Percentiles rank a stretch among this genome's conserved stretches.
Evolutionary conservation across 2,113 vertebrate genomes (phyloP).

Genomic region (Sylvia atricapilla): DNA sequence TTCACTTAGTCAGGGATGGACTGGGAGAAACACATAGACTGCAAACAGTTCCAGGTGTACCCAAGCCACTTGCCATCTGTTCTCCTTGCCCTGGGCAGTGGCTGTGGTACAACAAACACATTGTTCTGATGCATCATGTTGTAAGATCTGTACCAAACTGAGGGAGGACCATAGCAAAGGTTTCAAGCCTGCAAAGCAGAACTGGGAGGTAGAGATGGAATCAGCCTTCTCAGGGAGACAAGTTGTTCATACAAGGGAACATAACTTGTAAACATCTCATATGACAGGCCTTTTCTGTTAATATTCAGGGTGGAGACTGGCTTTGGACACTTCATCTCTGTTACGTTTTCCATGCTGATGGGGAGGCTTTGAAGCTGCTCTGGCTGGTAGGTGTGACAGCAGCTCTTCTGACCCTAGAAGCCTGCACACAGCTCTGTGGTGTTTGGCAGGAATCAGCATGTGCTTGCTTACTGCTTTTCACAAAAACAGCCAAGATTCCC

Average conservation of each 20-base stretch:
- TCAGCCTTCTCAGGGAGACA: background rate
- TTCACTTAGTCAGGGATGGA: background rate
- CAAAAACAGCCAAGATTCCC: background rate
- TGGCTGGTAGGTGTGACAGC: background rate
- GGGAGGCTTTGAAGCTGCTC: background rate
- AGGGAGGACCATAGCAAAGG: background rate
- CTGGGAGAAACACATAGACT: background rate
- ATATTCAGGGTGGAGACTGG: background rate
- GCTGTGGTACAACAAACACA: background rate
- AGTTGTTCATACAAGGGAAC: background rate
- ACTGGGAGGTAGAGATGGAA: background rate
- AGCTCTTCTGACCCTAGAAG: background rate
- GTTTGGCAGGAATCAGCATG: background rate
- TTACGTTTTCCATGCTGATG: background rate
- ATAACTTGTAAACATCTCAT: background rate
- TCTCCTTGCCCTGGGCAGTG: background rate
- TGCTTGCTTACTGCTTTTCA: background rate
- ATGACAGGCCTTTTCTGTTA: background rate
- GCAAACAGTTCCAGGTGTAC: background rate
- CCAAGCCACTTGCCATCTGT: background rate
- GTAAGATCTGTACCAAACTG: background rate
- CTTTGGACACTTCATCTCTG: background rate
- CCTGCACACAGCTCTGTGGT: background rate
- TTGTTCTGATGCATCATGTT: fast-evolving
- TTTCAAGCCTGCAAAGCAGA: background rate